Evolutionary conservation across 2,888 invertebrate species (phyloP), one percentile per base, ranked within the genome.

Genomic region (Diadegma fenestrale): DNA sequence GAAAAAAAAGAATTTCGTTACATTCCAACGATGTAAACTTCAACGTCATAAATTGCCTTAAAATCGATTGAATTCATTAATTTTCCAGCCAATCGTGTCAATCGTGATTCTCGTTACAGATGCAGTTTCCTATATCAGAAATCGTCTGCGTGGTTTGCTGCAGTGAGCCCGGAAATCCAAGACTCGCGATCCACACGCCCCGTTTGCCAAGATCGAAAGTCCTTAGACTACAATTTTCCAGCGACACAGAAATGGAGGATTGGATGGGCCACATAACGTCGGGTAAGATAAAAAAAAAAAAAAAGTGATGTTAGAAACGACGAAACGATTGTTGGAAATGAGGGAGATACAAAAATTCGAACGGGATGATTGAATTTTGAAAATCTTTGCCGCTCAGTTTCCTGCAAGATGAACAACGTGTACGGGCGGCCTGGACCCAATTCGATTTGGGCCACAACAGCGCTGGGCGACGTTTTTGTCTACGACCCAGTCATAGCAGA

Each of bases 181-280:
- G 97, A 87, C 94, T 98, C 85, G 96, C 96, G 22, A 94, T 98
- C 87, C 96, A 97, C 90, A 96, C 97, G 0, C 96, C 97, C 12
- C 95, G 96, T 86, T 95, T 96, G 87, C 94, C 91, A 33, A 93
- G 94, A 81, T 94, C 94, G 41, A 94, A 94, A 80, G 95, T 96
- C 8, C 95, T 98, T 61, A 96, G 96, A 92, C 94, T 98, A 82
- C 97, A 97, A 91, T 98, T 98, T 92, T 95, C 95, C 76, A 96
- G 97, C 88, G 98, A 98, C 94, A 96, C 96, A 86, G 97, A 98
- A 94, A 96, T 98, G 94, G 98, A 98, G 94, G 98, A 98, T 92
- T 98, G 98, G 98, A 95, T 98, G 80, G 96, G 96, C 84, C 96
- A 97, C 92, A 95, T 98, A 89, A 96, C 97, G 17, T 96, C 96